Percentiles rank a stretch among this genome's conserved stretches.
These are phyloP conservation scores for Engraulis encrasicolus DNA, from an alignment of 2,113 vertebrate genomes.

Conservation along the genomic window DNA sequence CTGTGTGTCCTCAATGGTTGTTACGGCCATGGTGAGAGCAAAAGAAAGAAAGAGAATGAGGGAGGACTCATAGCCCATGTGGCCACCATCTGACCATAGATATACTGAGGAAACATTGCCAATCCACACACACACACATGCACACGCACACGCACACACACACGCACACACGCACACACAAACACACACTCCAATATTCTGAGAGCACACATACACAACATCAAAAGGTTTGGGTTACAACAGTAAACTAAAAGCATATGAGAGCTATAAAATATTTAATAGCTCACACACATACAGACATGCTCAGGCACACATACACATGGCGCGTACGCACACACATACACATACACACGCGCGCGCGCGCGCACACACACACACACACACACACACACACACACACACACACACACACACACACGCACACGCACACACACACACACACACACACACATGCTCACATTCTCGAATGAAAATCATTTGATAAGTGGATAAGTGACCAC, in stretches of 20 bases:
- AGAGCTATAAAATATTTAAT: background rate
- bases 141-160: too few species aligned
- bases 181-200: too few species aligned
- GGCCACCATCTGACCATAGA: background rate
- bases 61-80: background rate
- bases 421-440: background rate
- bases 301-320: background rate
- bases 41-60: background rate
- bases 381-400: background rate
- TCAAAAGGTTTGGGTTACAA: background rate
- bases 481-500: too few species aligned
- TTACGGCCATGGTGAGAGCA: background rate
- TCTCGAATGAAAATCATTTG: too few species aligned
- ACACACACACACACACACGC: background rate
- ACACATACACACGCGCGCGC: background rate
- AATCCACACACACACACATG: background rate
- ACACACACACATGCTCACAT: background rate
- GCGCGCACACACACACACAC: background rate
- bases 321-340: background rate
- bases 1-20: too few species aligned
- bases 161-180: too few species aligned
- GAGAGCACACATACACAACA: too few species aligned
- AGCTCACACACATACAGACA: background rate
- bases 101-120: background rate
- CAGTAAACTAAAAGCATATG: background rate